Percentiles rank a stretch among this genome's conserved stretches.
Evolutionary conservation across 2,113 vertebrate genomes (phyloP).

Genomic region (Megaceryle torquata): DNA sequence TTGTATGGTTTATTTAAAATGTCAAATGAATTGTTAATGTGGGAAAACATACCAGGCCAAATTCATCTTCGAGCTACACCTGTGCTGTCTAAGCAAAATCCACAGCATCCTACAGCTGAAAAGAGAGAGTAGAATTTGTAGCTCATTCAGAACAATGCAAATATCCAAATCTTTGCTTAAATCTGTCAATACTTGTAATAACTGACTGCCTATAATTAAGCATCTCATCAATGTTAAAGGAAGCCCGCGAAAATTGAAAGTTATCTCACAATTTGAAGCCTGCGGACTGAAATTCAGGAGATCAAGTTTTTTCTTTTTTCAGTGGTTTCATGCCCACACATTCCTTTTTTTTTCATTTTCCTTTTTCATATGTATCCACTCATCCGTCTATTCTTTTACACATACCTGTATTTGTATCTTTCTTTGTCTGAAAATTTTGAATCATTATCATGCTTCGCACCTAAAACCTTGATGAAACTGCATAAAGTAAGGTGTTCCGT

Average conservation of each 20-base stretch:
- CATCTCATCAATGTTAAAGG: neutral
- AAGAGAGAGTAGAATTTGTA: neutral
- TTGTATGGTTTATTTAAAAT: conserved; percentile 53
- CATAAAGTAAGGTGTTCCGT: neutral
- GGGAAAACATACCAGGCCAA: conserved; percentile 11
- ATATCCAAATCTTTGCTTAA: neutral
- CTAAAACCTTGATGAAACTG: neutral
- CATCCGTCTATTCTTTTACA: neutral
- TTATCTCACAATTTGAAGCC: neutral
- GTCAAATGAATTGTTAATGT: conserved; percentile 56
- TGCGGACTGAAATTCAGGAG: neutral
- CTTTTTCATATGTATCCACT: neutral
- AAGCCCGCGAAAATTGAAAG: neutral
- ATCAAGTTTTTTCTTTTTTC: neutral
- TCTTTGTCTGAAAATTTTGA: neutral
- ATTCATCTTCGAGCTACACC: conserved; percentile 51
- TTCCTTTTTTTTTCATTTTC: neutral
- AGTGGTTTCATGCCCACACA: neutral
- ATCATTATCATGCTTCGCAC: neutral
- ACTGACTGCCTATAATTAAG: neutral
- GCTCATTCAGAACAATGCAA: neutral
- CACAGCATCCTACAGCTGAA: neutral
- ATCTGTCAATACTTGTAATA: neutral
- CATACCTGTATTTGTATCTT: neutral
- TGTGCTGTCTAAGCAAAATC: conserved; percentile 43